A percentile compares a stretch with the other conserved stretches of the same genome.
Evolutionary conservation across 2,797 vertebrate species (phyloP).

Genomic region (Silurus aristotelis): DNA sequence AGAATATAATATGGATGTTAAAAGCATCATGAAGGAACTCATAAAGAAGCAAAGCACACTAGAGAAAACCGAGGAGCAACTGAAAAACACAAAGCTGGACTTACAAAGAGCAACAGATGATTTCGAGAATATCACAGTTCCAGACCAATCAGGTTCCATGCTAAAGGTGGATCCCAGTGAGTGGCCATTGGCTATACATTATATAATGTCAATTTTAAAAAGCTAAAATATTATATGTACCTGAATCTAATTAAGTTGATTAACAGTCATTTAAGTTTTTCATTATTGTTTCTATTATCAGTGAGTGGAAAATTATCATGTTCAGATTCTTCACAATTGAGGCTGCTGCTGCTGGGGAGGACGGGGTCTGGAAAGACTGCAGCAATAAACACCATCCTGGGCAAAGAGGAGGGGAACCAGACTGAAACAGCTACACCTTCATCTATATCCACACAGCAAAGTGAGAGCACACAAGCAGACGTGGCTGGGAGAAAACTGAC

Average conservation of each 20-base stretch:
- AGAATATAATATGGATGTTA: slow-evolving; percentile 28
- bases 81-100: not conserved
- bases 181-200: not conserved
- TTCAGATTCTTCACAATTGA: slow-evolving; percentile 19
- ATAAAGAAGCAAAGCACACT: not conserved
- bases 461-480: not conserved
- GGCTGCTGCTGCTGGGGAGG: slow-evolving; percentile 22
- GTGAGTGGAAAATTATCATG: slow-evolving; percentile 3
- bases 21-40: slow-evolving; percentile 23
- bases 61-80: not conserved
- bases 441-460: not conserved
- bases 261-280: not conserved
- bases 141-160: not conserved
- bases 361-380: slow-evolving; percentile 15
- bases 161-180: not conserved
- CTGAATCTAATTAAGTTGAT: not conserved
- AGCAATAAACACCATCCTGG: slow-evolving; percentile 24
- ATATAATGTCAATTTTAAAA: not conserved
- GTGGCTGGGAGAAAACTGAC: slow-evolving; percentile 1
- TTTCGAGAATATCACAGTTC: too few relatives aligned
- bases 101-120: not conserved
- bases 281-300: not conserved
- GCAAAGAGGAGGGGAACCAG: slow-evolving; percentile 18
- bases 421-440: not conserved
- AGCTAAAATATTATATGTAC: not conserved